Evolutionary conservation across 1,140 invertebrate species (phyloP).

Genomic region (Brachionus paranguensis): DNA sequence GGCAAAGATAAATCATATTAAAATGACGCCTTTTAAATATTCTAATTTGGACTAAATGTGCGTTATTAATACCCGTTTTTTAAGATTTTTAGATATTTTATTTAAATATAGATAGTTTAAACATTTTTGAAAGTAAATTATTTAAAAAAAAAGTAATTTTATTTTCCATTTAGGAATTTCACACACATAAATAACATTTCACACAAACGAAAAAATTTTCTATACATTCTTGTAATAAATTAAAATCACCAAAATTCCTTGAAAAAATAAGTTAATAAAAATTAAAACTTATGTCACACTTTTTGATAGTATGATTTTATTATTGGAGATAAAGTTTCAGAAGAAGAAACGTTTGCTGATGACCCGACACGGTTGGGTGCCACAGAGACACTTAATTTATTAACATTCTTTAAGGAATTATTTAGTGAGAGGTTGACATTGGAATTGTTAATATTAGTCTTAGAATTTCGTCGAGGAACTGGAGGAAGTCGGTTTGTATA

Average conservation of each 20-base stretch:
- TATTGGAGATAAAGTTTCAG: neutral
- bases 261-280: neutral
- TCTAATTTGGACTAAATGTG: too few relatives aligned
- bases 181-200: neutral
- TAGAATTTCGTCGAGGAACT: neutral
- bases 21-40: too few relatives aligned
- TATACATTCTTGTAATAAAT: neutral
- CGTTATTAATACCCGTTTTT: too few relatives aligned
- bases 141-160: neutral
- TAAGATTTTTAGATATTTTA: too few relatives aligned
- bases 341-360: neutral
- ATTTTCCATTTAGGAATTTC: neutral
- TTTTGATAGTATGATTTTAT: neutral
- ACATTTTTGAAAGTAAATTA: neutral
- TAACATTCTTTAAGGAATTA: neutral
- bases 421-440: neutral
- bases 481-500: neutral
- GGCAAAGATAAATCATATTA: too few relatives aligned
- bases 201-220: neutral
- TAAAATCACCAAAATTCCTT: neutral
- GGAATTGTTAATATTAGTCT: constrained; percentile 12
- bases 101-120: too few relatives aligned
- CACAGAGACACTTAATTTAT: neutral
- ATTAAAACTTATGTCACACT: neutral
- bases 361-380: neutral